Evolutionary conservation across 2,797 vertebrate genomes (phyloP), one percentile per base, ranked within the genome.

Genomic region (Tokudaia tokunoshimensis): DNA sequence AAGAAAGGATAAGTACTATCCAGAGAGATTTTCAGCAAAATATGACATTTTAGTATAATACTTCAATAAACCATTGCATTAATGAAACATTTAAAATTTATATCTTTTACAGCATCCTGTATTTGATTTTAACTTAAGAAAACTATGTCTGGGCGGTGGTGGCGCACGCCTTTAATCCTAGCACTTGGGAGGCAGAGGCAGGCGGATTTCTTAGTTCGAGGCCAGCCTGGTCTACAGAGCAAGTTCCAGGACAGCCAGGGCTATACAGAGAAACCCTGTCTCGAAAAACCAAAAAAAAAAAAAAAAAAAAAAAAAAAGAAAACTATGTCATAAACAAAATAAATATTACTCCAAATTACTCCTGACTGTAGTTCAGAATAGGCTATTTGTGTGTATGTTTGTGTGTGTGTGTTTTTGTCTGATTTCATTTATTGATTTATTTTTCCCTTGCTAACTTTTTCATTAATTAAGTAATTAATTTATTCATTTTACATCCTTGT

Each of bases 291-390:
- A n/a, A 95, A 63, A 59, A 93, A 95, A 63, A 59, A 93, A 95
- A 63, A 59, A 93, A 95, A 63, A 59, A 93, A 95, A 63, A 59
- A 93, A 95, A 63, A 59, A 93, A 70, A 75, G 34, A 95, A 63
- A 59, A 93, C 29, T 63, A 4, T 80, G 79, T 70, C 44, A 79
- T 34, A 90, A 76, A 61, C 0, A 81, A 90, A 37, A 22, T 26
- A 50, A 90, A 29, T 67, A 0, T 61, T 81, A 50, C 7, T 78
- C 4, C 85, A 93, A 94, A 65, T 81, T 76, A 67, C 3, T 83
- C 22, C 19, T 85, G 2, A 81, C 20, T 74, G 0, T 86, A 34
- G 26, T 86, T 94, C n/a, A 76, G 31, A 92, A 65, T 52, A 61
- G 50, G 20, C 26, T 81, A 67, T 65, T n/a, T n/a, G 67, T 70